Conservation (phyloP, 2,888 invertebrate species). For the Petrophora chlorosata region DNA sequence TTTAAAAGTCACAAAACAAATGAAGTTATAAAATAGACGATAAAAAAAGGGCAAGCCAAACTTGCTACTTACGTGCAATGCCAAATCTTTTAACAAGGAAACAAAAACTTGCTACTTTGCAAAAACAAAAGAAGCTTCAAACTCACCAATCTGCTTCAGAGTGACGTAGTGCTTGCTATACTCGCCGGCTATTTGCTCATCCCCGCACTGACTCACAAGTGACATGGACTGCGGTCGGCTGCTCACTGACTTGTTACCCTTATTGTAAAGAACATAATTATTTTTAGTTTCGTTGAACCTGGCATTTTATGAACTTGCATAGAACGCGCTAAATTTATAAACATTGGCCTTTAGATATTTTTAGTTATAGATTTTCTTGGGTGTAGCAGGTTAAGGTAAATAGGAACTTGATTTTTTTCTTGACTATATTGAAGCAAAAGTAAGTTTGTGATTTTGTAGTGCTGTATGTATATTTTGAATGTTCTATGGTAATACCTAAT, state of each 20-base stretch:
- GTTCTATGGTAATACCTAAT: no score
- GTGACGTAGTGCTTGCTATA: slow-evolving; percentile 85
- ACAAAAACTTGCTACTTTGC: not conserved
- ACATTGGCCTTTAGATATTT: not conserved
- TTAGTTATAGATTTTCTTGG: not conserved
- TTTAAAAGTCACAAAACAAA: no score
- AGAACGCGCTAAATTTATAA: not conserved
- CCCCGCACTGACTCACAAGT: slow-evolving; percentile 80
- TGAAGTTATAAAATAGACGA: no score
- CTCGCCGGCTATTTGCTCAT: slow-evolving; percentile 81
- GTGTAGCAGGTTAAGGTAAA: no score
- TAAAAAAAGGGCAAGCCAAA: no score
- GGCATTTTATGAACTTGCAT: no score
- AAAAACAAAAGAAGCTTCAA: not conserved
- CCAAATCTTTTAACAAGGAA: not conserved
- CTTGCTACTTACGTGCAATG: no score
- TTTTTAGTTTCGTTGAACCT: no score
- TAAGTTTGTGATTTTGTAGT: no score
- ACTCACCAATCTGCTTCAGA: slow-evolving; percentile 85
- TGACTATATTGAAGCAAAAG: no score
- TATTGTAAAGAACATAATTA: slow-evolving; percentile 15
- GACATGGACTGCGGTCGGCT: slow-evolving; percentile 84
- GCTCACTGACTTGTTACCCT: slow-evolving; percentile 76
- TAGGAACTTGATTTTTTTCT: no score
- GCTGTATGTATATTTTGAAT: no score